These are phyloP conservation scores for Tipula confusa DNA, from an alignment of 2,888 invertebrate species.

Conservation along the genomic window DNA sequence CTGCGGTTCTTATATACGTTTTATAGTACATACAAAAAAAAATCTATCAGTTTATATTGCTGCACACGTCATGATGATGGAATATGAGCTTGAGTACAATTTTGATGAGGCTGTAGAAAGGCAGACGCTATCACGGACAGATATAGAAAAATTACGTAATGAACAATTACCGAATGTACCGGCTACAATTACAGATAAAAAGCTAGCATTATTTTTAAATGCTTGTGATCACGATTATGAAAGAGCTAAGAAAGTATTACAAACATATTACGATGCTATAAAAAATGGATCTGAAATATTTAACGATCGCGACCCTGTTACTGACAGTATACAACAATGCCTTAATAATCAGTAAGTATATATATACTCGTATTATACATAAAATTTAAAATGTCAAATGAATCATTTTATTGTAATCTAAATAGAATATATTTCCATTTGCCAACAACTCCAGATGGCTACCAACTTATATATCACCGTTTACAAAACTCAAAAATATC, in stretches of 20 bases:
- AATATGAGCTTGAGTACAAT: constrained; percentile 36
- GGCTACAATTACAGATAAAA: constrained; percentile 35
- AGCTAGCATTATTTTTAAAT: constrained; percentile 36
- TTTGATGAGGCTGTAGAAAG: constrained; percentile 35
- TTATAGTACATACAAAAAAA: too few relatives aligned
- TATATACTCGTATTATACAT: not conserved
- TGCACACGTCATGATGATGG: constrained; percentile 32
- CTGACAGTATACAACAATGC: constrained; percentile 47
- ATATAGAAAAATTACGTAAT: constrained; percentile 34
- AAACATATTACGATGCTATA: constrained; percentile 57
- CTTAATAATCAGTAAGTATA: constrained; percentile 53
- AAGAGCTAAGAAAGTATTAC: constrained; percentile 43
- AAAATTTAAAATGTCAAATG: too few relatives aligned
- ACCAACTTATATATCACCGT: constrained; percentile 59
- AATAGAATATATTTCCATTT: constrained; percentile 56
- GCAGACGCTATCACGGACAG: constrained; percentile 31
- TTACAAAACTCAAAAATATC: constrained; percentile 56
- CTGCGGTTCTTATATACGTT: too few relatives aligned
- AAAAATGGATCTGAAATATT: constrained; percentile 61
- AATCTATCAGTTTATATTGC: too few relatives aligned
- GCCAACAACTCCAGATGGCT: constrained; percentile 58
- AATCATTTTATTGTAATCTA: constrained; percentile 35
- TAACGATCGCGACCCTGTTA: constrained; percentile 52
- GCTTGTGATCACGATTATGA: constrained; percentile 36
- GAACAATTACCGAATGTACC: constrained; percentile 34